Evolutionary conservation across 2,888 invertebrate species (phyloP), one percentile per base, ranked within the genome.

Genomic region (Caenorhabditis sp.): DNA sequence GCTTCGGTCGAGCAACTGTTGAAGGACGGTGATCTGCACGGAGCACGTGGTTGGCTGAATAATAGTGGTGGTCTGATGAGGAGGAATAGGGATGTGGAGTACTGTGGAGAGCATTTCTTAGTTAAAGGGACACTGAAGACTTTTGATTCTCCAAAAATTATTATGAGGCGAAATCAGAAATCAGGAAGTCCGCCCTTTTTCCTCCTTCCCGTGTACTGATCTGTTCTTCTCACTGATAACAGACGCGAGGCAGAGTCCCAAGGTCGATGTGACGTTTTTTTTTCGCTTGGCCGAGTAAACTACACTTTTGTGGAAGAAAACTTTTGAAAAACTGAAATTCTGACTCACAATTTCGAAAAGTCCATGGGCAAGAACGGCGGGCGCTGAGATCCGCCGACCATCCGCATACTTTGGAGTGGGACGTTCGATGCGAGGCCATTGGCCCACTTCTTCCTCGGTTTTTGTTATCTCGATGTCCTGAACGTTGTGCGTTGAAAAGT

Each of bases 371-470:
- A 90, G 80, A 12, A 88, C 85, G 0, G 89, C 90, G 8, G 90
- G 90, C 10, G 89, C 90, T 0, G 89, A 89, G 26, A 89, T 89
- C 3, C 90, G 70, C n/a, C 90, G 64, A 1, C 84, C 86, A 28
- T 89, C 88, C 12, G 89, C 85, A 58, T 87, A 86, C 44, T 85
- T 87, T 2, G 86, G 86, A 10, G 87, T 87, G 5, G 86, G 86
- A 28, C 86, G 84, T 24, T 87, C 85, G 49, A 87, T 85, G 2
- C 82, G 61, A 0, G 79, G 83, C 83, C 83, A 83, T 61, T 58
- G 54, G 7, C 56, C 47, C 0, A 12, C 22, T 12, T 59, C 68
- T 61, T 77, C 76, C 28, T 77, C 79, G 19, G 56, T 63, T 28
- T 79, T 79, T 12, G 38, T 38, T 63, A 79, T 70, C 35, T 79